A percentile compares a stretch with the other conserved stretches of the same genome.
Evolutionary conservation across 2,888 invertebrate genomes (phyloP).

Genomic region (Caenorhabditis becei): DNA sequence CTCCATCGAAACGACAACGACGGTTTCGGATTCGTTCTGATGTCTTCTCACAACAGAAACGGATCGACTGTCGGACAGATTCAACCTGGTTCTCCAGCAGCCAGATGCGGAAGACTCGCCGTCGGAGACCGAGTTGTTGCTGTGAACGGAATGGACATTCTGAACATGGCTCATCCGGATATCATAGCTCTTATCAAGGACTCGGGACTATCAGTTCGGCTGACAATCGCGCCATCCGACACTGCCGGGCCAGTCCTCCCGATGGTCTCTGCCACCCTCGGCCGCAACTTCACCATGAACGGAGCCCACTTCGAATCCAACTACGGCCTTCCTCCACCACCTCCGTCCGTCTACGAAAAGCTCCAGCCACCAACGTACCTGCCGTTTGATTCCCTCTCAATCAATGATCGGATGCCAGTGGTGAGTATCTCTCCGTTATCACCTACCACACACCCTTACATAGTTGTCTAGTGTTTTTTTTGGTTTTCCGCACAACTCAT

Average conservation of each 20-base stretch:
- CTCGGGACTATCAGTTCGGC: slow-evolving; percentile 90
- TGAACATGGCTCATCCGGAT: slow-evolving; percentile 94
- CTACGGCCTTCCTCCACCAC: slow-evolving; percentile 56
- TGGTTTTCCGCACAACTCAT: slow-evolving; percentile 13
- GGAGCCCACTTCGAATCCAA: slow-evolving; percentile 46
- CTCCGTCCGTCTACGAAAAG: slow-evolving; percentile 38
- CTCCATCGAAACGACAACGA: slow-evolving; percentile 88
- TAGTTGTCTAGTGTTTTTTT: slow-evolving; percentile 24
- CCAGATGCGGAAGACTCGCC: slow-evolving; percentile 84
- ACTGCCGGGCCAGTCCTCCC: slow-evolving; percentile 62
- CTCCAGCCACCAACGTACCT: slow-evolving; percentile 35
- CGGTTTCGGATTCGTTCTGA: slow-evolving; percentile 99
- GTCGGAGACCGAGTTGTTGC: slow-evolving; percentile 96
- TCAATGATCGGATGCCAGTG: slow-evolving; percentile 51
- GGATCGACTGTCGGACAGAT: slow-evolving; percentile 94
- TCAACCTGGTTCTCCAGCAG: slow-evolving; percentile 95
- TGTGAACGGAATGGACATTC: slow-evolving; percentile 93
- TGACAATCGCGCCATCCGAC: slow-evolving; percentile 82
- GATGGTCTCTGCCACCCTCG: slow-evolving; percentile 63
- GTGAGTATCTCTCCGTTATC: slow-evolving; percentile 23
- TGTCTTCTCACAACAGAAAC: slow-evolving; percentile 93
- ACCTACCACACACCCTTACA: slow-evolving; percentile 17
- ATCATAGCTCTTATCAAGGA: slow-evolving; percentile 95
- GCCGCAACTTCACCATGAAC: slow-evolving; percentile 59
- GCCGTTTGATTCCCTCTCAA: slow-evolving; percentile 45